These are phyloP conservation scores for Bicyclus anynana DNA, from an alignment of 1,140 invertebrate genomes.

Conservation along the genomic window DNA sequence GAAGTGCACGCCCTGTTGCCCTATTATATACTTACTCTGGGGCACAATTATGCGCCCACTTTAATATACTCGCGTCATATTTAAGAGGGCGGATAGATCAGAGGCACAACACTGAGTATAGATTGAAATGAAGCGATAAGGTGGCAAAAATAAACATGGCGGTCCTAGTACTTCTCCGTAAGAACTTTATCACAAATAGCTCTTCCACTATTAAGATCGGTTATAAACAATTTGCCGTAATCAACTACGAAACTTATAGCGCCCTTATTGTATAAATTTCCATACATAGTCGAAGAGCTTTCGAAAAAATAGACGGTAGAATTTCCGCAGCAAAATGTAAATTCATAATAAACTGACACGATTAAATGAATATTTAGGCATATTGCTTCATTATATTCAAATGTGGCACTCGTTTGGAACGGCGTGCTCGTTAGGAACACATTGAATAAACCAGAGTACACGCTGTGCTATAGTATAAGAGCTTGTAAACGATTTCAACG, in stretches of 20 bases:
- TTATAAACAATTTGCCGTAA: too few relatives aligned
- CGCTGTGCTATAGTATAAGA: not conserved
- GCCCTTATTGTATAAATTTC: not conserved
- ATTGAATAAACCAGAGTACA: conserved; percentile 12
- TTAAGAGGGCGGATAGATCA: too few relatives aligned
- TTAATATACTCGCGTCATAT: too few relatives aligned
- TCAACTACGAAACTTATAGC: not conserved
- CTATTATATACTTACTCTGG: too few relatives aligned
- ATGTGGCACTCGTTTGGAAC: conserved; percentile 13
- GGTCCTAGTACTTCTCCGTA: too few relatives aligned
- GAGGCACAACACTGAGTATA: too few relatives aligned
- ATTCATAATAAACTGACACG: conserved; percentile 7
- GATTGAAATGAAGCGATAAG: too few relatives aligned
- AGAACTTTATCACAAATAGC: too few relatives aligned
- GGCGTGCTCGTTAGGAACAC: conserved; percentile 7
- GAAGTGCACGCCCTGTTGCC: too few relatives aligned
- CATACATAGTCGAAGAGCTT: not conserved
- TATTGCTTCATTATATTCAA: conserved; percentile 34
- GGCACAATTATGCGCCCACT: too few relatives aligned
- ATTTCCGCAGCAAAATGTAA: not conserved
- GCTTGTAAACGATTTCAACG: not conserved
- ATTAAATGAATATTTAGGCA: conserved; percentile 28
- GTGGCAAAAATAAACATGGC: too few relatives aligned
- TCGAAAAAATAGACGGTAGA: not conserved
- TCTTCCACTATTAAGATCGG: too few relatives aligned